phyloP scores from a whole-genome alignment of 92 coral and sea anemone species.

The Nematostella vectensis region DNA sequence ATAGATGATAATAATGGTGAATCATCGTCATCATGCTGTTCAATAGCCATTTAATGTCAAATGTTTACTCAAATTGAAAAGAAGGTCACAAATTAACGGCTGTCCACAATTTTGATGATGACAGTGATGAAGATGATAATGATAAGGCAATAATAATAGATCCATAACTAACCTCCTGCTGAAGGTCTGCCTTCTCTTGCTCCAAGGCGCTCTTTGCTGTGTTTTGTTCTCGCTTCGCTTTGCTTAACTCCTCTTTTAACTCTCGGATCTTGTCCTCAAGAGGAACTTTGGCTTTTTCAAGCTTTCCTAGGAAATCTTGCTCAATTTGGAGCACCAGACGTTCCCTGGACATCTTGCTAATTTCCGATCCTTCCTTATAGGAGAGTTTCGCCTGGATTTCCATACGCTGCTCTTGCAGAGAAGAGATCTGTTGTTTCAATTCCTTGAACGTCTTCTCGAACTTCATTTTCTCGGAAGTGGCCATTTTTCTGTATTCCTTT shows the following conservation, averaged over 20 bases:
- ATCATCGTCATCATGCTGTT: too few relatives aligned
- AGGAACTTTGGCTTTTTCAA: slow-evolving; percentile 69
- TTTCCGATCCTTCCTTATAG: slow-evolving; percentile 20
- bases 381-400: slow-evolving; percentile 61
- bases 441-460: slow-evolving; percentile 61
- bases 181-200: slow-evolving; percentile 62
- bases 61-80: too few relatives aligned
- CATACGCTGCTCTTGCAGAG: slow-evolving; percentile 68
- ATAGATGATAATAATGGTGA: too few relatives aligned
- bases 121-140: too few relatives aligned
- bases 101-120: too few relatives aligned
- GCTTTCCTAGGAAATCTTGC: slow-evolving; percentile 52
- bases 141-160: too few relatives aligned
- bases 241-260: slow-evolving; percentile 61
- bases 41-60: too few relatives aligned
- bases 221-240: slow-evolving; percentile 59
- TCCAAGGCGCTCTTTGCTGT: slow-evolving; percentile 47
- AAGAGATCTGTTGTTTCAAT: slow-evolving; percentile 54
- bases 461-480: slow-evolving; percentile 42
- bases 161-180: too few relatives aligned
- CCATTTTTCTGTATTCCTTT: slow-evolving; percentile 49
- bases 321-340: slow-evolving; percentile 49
- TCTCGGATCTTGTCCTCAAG: slow-evolving; percentile 75
- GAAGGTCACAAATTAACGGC: too few relatives aligned
- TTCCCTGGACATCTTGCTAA: slow-evolving; percentile 19